Conservation (phyloP, 1,140 invertebrate species). For the Schlechtendalia chinensis region DNA sequence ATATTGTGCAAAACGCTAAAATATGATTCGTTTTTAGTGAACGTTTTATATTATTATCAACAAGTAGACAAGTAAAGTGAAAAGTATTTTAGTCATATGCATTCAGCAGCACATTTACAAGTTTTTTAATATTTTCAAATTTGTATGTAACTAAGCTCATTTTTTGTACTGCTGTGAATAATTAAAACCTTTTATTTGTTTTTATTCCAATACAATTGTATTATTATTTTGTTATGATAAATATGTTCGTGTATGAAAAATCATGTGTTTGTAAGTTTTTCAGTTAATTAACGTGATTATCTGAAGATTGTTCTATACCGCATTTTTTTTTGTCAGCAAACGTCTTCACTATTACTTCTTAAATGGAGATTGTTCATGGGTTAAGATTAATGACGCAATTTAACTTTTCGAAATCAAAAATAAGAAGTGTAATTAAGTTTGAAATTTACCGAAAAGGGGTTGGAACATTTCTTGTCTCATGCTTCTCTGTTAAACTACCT, state of each 20-base stretch:
- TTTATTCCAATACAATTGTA: too few relatives aligned
- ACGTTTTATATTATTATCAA: too few relatives aligned
- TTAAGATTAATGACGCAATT: constrained; percentile 27
- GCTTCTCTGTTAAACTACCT: constrained; percentile 2
- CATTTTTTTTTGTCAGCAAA: neutral
- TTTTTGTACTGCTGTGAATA: neutral
- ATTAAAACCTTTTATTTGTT: neutral
- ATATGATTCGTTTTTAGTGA: too few relatives aligned
- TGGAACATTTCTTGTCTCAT: constrained; percentile 14
- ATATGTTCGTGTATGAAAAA: neutral
- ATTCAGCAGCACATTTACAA: too few relatives aligned
- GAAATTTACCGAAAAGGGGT: constrained; percentile 21
- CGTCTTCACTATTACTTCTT: neutral
- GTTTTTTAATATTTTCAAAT: neutral
- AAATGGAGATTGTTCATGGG: neutral
- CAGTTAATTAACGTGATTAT: constrained; percentile 12
- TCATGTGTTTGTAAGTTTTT: neutral
- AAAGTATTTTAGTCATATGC: too few relatives aligned
- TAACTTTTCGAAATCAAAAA: constrained; percentile 29
- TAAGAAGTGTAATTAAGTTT: constrained; percentile 25
- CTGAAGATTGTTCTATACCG: neutral
- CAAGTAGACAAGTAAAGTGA: too few relatives aligned
- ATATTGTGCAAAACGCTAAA: too few relatives aligned
- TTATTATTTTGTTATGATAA: too few relatives aligned
- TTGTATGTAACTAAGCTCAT: neutral